Base-by-base conservation (phyloP, 35 echinoderm and acorn worm genomes). In the Lytechinus pictus region DNA sequence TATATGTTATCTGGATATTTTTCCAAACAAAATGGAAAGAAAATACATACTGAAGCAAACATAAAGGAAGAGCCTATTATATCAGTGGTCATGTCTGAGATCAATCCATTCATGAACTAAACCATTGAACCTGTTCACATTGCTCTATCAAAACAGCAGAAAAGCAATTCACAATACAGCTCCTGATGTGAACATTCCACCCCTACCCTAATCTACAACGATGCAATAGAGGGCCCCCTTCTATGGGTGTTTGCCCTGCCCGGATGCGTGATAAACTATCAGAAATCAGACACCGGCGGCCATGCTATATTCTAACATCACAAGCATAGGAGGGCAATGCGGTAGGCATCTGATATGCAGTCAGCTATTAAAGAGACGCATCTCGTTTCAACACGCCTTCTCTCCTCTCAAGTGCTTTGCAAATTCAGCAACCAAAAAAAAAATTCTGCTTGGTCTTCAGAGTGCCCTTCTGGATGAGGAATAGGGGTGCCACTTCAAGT, bases 231-330 rank as follows among this genome's bases (percentile, higher is more conserved):
- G 66, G 66, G 56, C 19, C 66, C 66, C 66, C 66, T 79, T 79
- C 66, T 16, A 4, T 79, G 66, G 66, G 66, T 79, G 66, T 79
- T 79, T 79, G 66, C 66, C 66, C 66, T 79, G 66, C 66, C 66
- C 66, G 66, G 66, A 79, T 79, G 66, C 66, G 66, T 79, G 66
- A 79, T 79, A 79, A 79, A 79, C 66, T 79, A 79, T 79, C 66
- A 79, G 66, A 79, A 79, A 79, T 24, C 66, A 24, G 66, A 79
- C 66, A 79, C 66, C 66, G 66, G 19, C 66, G 66, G 66, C 19
- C 66, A 79, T 79, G 66, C 66, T 79, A 16, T 24, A n/a, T 7
- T 79, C 66, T 79, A 79, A n/a, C 66, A 79, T 14, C 66, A 79
- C 16, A 79, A 24, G 66, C 66, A 79, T 79, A 79, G 19, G 19